These are phyloP conservation scores for Drosophila fulvimacula DNA, from an alignment of 2,888 invertebrate species.

Conservation along the genomic window DNA sequence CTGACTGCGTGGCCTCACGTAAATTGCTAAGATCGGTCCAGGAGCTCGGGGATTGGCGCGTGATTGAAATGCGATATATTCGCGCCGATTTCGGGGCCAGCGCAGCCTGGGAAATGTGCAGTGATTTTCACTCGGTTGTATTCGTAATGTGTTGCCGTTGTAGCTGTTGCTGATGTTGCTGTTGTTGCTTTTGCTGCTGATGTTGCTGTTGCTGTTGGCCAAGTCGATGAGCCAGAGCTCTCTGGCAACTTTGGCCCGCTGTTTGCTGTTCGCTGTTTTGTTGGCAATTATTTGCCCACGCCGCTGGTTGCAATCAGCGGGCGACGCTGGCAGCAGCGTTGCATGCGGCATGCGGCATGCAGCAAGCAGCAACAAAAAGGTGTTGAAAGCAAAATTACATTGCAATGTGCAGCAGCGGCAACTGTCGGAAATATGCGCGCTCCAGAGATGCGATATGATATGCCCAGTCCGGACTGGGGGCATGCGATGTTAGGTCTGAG, in stretches of 20 bases:
- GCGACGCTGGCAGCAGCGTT: conserved; percentile 50
- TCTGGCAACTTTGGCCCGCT: conserved; percentile 39
- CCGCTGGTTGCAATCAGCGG: conserved; percentile 72
- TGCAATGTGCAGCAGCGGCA: conserved; percentile 64
- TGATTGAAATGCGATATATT: conserved; percentile 84
- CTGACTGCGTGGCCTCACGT: conserved; percentile 75
- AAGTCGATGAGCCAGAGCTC: conserved; percentile 39
- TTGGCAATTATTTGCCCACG: conserved; percentile 79
- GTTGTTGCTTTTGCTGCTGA: conserved; percentile 15
- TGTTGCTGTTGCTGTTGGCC: conserved; percentile 22
- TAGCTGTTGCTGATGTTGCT: conserved; percentile 5
- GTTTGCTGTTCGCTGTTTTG: conserved; percentile 58
- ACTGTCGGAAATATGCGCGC: conserved; percentile 74
- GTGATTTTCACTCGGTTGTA: conserved; percentile 68
- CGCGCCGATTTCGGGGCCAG: conserved; percentile 75
- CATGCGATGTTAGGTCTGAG: conserved; percentile 10
- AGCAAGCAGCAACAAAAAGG: conserved; percentile 61
- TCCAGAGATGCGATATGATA: conserved; percentile 76
- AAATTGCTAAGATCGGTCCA: conserved; percentile 54
- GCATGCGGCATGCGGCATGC: conserved; percentile 58
- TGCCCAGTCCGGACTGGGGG: conserved; percentile 39
- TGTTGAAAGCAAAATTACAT: conserved; percentile 81
- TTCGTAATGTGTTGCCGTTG: conserved; percentile 31
- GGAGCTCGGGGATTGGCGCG: conserved; percentile 60
- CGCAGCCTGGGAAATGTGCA: conserved; percentile 80